phyloP scores from a whole-genome alignment of 2,888 invertebrate species.

The Hydroisotoma schaefferi region DNA sequence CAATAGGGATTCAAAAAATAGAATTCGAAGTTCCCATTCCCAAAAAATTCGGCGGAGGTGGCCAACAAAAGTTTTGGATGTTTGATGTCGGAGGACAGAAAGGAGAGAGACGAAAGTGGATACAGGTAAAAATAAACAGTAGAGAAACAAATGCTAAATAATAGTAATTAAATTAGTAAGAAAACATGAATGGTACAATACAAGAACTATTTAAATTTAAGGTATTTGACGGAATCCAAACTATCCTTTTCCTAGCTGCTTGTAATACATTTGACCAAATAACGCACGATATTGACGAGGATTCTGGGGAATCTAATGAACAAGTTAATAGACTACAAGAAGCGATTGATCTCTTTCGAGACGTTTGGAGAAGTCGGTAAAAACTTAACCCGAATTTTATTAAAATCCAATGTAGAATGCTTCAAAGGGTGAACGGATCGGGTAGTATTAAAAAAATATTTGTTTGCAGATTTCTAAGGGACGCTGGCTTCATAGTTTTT shows the following conservation, averaged over 20 bases:
- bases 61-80: constrained; percentile 71
- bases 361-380: constrained; percentile 73
- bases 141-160: neutral
- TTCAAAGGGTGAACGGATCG: too few species aligned
- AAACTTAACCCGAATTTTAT: neutral
- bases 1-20: constrained; percentile 70
- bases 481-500: constrained; percentile 74
- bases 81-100: constrained; percentile 69
- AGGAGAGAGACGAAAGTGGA: constrained; percentile 79
- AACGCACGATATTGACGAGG: constrained; percentile 60
- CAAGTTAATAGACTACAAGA: constrained; percentile 68
- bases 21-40: constrained; percentile 70
- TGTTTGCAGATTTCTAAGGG: constrained; percentile 63
- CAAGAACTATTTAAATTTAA: constrained; percentile 52
- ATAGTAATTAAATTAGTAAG: neutral
- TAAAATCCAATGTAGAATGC: too few species aligned
- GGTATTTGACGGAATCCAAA: constrained; percentile 78
- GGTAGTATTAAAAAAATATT: neutral
- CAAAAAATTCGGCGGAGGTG: constrained; percentile 63
- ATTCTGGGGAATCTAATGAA: too few species aligned
- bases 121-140: constrained; percentile 57
- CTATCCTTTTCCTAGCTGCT: constrained; percentile 75
- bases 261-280: constrained; percentile 76
- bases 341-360: constrained; percentile 67
- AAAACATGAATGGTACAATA: too few species aligned